Evolutionary conservation across 2,797 vertebrate species (phyloP).

Genomic region (Alectoris magna): DNA sequence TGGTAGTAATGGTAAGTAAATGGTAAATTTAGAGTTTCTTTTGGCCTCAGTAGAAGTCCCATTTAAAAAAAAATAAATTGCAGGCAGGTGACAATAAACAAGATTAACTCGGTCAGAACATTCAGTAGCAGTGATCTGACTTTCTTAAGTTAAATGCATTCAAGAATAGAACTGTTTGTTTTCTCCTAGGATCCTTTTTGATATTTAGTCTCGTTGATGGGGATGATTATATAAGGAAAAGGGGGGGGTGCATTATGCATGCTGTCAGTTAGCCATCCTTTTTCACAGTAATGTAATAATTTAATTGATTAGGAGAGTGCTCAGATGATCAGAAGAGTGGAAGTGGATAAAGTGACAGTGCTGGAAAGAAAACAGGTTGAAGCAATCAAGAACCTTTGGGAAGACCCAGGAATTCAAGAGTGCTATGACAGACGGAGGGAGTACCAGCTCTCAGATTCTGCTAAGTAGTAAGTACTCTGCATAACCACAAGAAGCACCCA

Average conservation of each 20-base stretch:
- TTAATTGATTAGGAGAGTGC: conserved; percentile 76
- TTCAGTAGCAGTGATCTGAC: background rate
- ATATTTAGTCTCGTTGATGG: background rate
- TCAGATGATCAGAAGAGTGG: conserved; percentile 81
- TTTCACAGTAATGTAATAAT: background rate
- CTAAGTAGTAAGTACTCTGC: conserved; percentile 86
- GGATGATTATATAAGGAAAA: background rate
- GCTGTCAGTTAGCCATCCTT: background rate
- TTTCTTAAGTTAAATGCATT: background rate
- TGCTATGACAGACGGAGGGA: conserved; percentile 86
- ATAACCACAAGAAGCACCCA: background rate
- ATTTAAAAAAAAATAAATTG: background rate
- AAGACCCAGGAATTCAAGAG: conserved; percentile 84
- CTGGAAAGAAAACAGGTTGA: conserved; percentile 76
- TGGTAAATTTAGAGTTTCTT: background rate
- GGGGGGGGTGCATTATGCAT: background rate
- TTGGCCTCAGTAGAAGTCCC: background rate
- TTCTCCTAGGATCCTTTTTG: background rate
- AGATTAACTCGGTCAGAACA: background rate
- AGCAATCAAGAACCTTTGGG: conserved; percentile 85
- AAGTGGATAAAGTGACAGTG: conserved; percentile 84
- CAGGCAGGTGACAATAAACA: background rate
- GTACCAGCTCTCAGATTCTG: conserved; percentile 88
- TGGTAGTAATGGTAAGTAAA: background rate
- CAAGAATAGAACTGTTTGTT: background rate